These are phyloP conservation scores for Pteronura brasiliensis DNA, from an alignment of 2,113 vertebrate genomes.

Conservation along the genomic window DNA sequence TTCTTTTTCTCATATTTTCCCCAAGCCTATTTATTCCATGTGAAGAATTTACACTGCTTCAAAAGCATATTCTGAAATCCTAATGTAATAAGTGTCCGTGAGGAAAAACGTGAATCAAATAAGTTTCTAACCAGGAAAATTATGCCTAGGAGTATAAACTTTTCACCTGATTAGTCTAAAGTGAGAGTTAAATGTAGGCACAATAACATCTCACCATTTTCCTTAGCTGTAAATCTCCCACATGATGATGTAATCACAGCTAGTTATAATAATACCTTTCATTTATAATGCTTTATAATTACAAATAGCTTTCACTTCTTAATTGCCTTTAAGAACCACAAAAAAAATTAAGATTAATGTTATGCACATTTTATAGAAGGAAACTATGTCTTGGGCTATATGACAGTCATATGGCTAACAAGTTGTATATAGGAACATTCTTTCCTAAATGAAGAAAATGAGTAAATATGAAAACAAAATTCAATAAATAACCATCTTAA, in stretches of 20 bases:
- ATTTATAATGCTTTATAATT: background rate
- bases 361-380: background rate
- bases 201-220: background rate
- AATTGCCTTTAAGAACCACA: background rate
- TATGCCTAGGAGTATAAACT: background rate
- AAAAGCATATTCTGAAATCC: background rate
- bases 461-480: background rate
- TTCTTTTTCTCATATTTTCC: background rate
- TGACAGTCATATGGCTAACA: background rate
- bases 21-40: background rate
- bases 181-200: background rate
- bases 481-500: background rate
- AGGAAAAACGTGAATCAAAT: background rate
- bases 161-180: background rate
- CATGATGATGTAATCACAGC: background rate
- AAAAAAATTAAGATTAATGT: background rate
- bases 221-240: background rate
- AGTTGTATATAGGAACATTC: background rate
- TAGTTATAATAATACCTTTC: background rate
- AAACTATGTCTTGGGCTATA: background rate
- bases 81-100: background rate
- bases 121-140: background rate
- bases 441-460: background rate
- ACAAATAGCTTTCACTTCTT: background rate
- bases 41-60: constrained; percentile 7